phyloP scores from a whole-genome alignment of 2,113 vertebrate genomes.

The Ceuthmochares aereus region DNA sequence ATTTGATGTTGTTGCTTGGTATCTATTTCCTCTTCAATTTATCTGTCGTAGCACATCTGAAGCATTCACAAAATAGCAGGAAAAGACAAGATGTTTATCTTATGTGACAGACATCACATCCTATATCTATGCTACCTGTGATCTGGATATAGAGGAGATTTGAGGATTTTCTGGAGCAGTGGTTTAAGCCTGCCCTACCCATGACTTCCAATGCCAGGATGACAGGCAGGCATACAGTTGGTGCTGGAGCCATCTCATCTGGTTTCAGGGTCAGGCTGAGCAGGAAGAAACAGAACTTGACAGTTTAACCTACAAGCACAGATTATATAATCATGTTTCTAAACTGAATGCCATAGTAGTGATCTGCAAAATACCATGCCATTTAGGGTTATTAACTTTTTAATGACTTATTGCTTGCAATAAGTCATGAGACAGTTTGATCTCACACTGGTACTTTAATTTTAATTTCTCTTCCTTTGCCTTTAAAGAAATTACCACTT shows the following conservation, averaged over 20 bases:
- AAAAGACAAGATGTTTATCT: not conserved
- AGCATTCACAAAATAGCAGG: not conserved
- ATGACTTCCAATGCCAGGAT: not conserved
- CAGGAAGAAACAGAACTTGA: not conserved
- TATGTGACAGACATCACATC: not conserved
- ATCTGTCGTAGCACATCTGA: not conserved
- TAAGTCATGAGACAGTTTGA: not conserved
- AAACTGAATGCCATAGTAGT: not conserved
- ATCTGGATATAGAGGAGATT: not conserved
- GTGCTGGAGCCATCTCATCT: not conserved
- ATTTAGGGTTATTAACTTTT: not conserved
- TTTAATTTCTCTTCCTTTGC: conserved; percentile 13
- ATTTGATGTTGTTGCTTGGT: not conserved
- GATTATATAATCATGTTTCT: not conserved
- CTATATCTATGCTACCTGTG: not conserved
- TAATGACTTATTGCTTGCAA: not conserved
- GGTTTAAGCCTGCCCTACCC: not conserved
- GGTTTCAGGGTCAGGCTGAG: not conserved
- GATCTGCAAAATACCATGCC: not conserved
- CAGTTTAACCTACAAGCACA: not conserved
- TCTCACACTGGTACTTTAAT: not conserved
- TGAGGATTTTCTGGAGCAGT: not conserved
- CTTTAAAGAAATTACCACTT: conserved; percentile 1
- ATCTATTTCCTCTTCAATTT: not conserved
- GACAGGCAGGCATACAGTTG: not conserved